These are phyloP conservation scores for Liodrosophila aerea DNA, from an alignment of 2,888 invertebrate species.

Conservation along the genomic window DNA sequence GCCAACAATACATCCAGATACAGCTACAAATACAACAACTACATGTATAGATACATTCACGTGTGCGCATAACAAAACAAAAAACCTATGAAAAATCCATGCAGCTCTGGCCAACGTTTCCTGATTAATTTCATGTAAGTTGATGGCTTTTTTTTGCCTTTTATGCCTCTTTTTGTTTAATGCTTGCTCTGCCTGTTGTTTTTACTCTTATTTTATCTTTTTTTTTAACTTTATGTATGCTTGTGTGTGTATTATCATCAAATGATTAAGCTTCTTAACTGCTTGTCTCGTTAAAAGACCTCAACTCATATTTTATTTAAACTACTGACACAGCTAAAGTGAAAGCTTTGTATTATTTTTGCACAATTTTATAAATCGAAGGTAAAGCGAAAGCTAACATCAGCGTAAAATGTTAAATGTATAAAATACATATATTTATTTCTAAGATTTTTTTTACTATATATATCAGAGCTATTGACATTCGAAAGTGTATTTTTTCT, in stretches of 20 bases:
- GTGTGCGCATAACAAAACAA: constrained; percentile 9
- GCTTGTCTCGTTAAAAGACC: not conserved
- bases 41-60: constrained; percentile 17
- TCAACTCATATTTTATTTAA: too few relatives aligned
- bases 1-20: constrained; percentile 18
- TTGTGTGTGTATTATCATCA: too few relatives aligned
- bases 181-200: constrained; percentile 2
- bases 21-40: constrained; percentile 19
- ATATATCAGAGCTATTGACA: too few relatives aligned
- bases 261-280: not conserved
- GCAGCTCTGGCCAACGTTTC: constrained; percentile 45
- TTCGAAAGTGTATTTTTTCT: too few relatives aligned
- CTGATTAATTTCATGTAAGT: constrained; percentile 74
- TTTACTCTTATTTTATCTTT: not conserved
- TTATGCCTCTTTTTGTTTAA: constrained; percentile 29
- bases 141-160: constrained; percentile 43
- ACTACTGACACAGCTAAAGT: too few relatives aligned
- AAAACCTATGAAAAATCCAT: constrained; percentile 50
- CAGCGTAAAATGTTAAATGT: too few relatives aligned
- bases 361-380: too few relatives aligned
- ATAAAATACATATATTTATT: too few relatives aligned
- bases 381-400: too few relatives aligned
- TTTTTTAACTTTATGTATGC: too few relatives aligned
- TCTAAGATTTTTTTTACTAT: too few relatives aligned
- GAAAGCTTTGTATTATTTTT: too few relatives aligned